Percentiles rank a stretch among this genome's conserved stretches.
These are phyloP conservation scores for Leptarthrus brevirostris DNA, from an alignment of 2,888 invertebrate genomes.

Conservation along the genomic window DNA sequence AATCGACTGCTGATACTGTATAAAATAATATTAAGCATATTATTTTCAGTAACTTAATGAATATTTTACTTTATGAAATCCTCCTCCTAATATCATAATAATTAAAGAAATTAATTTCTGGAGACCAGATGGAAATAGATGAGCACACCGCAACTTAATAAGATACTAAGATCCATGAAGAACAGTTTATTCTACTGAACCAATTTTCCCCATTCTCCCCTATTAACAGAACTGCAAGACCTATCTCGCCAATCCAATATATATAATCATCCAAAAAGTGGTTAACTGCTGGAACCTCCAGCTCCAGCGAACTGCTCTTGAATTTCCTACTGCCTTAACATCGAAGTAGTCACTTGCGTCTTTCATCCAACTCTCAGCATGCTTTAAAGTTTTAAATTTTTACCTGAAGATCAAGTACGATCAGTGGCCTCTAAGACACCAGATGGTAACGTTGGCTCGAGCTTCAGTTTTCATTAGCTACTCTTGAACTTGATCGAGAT, in stretches of 20 bases:
- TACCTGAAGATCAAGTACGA: slow-evolving; percentile 54
- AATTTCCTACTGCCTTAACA: neutral
- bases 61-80: too few relatives aligned
- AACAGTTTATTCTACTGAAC: neutral
- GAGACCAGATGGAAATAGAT: too few relatives aligned
- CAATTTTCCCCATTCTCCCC: neutral
- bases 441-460: slow-evolving; percentile 48
- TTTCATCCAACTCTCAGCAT: neutral
- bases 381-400: slow-evolving; percentile 49
- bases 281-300: neutral
- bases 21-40: too few relatives aligned
- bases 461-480: neutral
- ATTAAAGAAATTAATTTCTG: too few relatives aligned
- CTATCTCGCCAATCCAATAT: neutral
- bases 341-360: neutral
- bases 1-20: too few relatives aligned
- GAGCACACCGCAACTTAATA: too few relatives aligned
- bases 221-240: neutral
- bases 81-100: too few relatives aligned
- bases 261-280: neutral
- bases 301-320: neutral
- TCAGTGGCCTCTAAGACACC: slow-evolving; percentile 56
- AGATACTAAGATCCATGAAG: too few relatives aligned
- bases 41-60: too few relatives aligned
- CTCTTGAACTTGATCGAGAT: slow-evolving; percentile 18